phyloP scores from a whole-genome alignment of 2,888 invertebrate species.

The Ryuthela nishihirai region DNA sequence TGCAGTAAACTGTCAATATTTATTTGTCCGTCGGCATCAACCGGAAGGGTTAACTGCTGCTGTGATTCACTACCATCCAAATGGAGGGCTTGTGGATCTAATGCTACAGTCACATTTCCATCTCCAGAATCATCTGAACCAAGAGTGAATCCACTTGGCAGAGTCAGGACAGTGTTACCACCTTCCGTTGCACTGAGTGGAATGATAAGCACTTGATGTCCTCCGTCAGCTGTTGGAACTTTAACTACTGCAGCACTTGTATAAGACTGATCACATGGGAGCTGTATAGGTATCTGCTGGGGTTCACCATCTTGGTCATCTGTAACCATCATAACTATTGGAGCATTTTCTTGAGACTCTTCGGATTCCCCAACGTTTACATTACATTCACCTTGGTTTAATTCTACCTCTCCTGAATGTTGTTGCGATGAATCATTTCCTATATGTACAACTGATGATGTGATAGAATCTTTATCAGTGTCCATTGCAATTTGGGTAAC shows the following conservation, averaged over 20 bases:
- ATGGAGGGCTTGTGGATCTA: constrained; percentile 14
- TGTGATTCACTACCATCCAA: constrained; percentile 21
- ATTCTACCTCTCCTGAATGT: background rate
- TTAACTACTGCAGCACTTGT: constrained; percentile 32
- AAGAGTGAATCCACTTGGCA: constrained; percentile 32
- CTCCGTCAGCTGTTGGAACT: constrained; percentile 36
- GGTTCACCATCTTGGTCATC: constrained; percentile 20
- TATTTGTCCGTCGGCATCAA: constrained; percentile 32
- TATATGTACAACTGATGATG: constrained; percentile 1
- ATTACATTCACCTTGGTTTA: constrained; percentile 17
- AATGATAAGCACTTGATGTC: constrained; percentile 31
- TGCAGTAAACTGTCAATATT: constrained; percentile 28
- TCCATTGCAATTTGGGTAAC: constrained; percentile 21
- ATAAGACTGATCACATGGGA: constrained; percentile 31
- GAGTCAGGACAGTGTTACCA: constrained; percentile 31
- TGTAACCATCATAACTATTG: constrained; percentile 32
- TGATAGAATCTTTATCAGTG: constrained; percentile 2
- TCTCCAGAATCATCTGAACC: constrained; percentile 22
- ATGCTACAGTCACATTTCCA: constrained; percentile 30
- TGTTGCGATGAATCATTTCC: constrained; percentile 4
- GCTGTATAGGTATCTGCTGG: constrained; percentile 27
- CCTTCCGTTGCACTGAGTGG: constrained; percentile 32
- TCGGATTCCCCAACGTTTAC: constrained; percentile 2
- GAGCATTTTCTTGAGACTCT: constrained; percentile 24
- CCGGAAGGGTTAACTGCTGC: constrained; percentile 29